Percentiles rank a stretch among this genome's conserved stretches.
phyloP scores from a whole-genome alignment of 1,140 invertebrate species.

The Calephelis nemesis region DNA sequence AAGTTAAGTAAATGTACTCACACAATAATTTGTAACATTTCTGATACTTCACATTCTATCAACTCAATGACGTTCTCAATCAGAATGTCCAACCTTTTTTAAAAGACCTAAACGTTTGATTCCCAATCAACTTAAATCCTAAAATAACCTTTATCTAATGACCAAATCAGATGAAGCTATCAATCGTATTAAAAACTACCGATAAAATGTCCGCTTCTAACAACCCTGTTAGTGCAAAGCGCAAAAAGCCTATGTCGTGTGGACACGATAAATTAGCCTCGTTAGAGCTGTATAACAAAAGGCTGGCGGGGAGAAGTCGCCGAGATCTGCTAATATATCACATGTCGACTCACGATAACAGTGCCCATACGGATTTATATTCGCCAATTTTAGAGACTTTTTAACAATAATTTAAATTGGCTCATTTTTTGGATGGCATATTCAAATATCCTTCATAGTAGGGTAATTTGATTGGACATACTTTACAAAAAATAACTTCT shows the following conservation, averaged over 20 bases:
- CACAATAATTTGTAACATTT: too few species aligned
- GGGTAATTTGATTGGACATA: not conserved
- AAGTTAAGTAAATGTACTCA: too few species aligned
- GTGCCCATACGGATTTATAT: constrained; percentile 49
- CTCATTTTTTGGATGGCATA: not conserved
- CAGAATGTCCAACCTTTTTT: too few species aligned
- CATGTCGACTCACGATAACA: constrained; percentile 42
- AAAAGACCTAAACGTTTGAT: too few species aligned
- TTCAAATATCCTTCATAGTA: too few species aligned
- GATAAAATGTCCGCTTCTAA: constrained; percentile 13
- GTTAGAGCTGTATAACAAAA: constrained; percentile 65
- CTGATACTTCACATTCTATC: too few species aligned
- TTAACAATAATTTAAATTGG: not conserved
- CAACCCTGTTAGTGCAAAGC: constrained; percentile 22
- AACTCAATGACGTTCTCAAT: too few species aligned
- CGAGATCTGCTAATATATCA: constrained; percentile 57
- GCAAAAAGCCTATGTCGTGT: constrained; percentile 36
- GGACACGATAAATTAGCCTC: constrained; percentile 59
- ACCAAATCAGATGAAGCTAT: constrained; percentile 3
- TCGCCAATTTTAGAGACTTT: constrained; percentile 4
- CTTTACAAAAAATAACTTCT: too few species aligned
- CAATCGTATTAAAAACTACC: not conserved
- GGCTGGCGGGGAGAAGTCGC: constrained; percentile 44
- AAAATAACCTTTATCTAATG: too few species aligned
- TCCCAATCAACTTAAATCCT: too few species aligned